Conservation (phyloP, 2,888 invertebrate species). For the Latrodectus hesperus region DNA sequence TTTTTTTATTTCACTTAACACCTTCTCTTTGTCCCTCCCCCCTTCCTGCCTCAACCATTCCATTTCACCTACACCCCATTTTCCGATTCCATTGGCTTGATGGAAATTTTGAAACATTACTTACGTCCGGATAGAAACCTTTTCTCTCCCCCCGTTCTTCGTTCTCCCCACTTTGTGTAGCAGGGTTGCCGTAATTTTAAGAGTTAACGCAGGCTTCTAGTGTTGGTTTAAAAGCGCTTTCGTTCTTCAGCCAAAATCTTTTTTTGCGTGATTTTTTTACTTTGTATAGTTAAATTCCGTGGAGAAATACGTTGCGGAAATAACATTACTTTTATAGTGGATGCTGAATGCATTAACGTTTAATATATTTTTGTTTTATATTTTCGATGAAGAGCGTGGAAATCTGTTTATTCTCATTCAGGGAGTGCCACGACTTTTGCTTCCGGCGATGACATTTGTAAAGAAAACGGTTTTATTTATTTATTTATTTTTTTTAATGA, state of each 20-base stretch:
- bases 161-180: conserved; percentile 1
- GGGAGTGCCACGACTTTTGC: not conserved
- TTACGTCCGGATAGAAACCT: conserved; percentile 61
- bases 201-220: conserved; percentile 3
- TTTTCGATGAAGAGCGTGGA: not conserved
- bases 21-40: conserved; percentile 20
- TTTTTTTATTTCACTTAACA: conserved; percentile 63
- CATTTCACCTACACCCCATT: conserved; percentile 61
- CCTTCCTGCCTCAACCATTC: conserved; percentile 7
- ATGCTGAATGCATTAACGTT: not conserved
- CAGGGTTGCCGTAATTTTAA: conserved; percentile 24
- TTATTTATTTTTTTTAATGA: not conserved
- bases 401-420: not conserved
- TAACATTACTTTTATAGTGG: not conserved
- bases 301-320: not conserved
- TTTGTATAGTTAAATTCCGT: not conserved
- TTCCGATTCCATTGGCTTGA: conserved; percentile 64
- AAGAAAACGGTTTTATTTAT: not conserved
- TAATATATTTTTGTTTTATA: not conserved
- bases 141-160: conserved; percentile 1
- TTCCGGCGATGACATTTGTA: not conserved
- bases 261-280: not conserved
- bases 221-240: conserved; percentile 5
- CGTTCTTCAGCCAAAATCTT: not conserved
- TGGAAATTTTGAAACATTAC: conserved; percentile 68